Evolutionary conservation across 2,797 vertebrate species (phyloP), one percentile per base, ranked within the genome.

Genomic region (Mormyrops boulengeri): DNA sequence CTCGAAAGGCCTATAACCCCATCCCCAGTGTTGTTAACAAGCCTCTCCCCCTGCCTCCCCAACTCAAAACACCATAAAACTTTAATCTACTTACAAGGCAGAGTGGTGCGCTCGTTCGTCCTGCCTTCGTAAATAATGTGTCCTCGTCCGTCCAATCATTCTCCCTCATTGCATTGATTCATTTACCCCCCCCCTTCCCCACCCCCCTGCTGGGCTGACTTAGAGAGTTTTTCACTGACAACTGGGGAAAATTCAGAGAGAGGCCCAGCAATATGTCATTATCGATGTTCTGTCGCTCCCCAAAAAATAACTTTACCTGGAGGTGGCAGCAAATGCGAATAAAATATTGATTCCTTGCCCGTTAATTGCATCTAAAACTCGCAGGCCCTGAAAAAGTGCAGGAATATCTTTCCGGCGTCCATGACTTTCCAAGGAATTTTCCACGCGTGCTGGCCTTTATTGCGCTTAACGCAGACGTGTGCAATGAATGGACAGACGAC

Each of bases 231-330:
- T 92, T 86, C 89, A 66, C 87, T 90, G 92, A 93, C 90, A 91
- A 92, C 92, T 91, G 77, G 77, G 89, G 91, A 93, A 87, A 84
- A 77, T 86, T 66, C 47, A 91, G 91, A 88, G 91, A 91, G 88
- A 90, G 89, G 89, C 88, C 1, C 62, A 73, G 90, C 89, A 91
- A 93, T 93, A 91, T 91, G 93, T 94, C 91, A 93, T 93, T 93
- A 95, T 93, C 92, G 93, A 95, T 93, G 91, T 90, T 88, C 91
- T 93, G 93, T 93, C 93, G 91, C 88, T 90, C 73, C 49, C 88
- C 85, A 80, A 90, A 92, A 92, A 91, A 90, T 89, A 88, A 88
- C 47, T 60, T 92, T 41, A 90, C 91, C 92, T 90, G n/a, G 88
- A 91, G 91, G 90, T 92, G 90, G 92, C 89, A 92, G 94, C 93